A percentile compares a stretch with the other conserved stretches of the same genome.
Conservation (phyloP, 2,888 invertebrate genomes). For the Piscicola geometra region DNA sequence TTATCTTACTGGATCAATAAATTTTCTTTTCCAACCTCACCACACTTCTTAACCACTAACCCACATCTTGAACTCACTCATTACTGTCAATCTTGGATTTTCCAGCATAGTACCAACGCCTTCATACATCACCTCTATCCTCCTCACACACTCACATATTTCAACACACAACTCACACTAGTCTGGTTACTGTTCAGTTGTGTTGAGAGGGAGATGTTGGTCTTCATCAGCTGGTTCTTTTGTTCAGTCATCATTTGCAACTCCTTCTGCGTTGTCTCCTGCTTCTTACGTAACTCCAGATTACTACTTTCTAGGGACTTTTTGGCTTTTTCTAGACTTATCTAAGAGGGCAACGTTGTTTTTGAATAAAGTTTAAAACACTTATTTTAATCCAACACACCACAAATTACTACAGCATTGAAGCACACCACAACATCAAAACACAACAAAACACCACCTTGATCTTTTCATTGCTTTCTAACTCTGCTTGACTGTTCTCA, state of each 20-base stretch:
- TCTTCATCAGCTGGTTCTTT: constrained; percentile 27
- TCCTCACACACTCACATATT: too few species aligned
- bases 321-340: constrained; percentile 69
- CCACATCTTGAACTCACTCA: too few species aligned
- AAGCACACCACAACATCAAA: background rate
- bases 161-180: constrained; percentile 13
- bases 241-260: constrained; percentile 10
- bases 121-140: too few species aligned
- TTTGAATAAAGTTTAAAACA: background rate
- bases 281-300: constrained; percentile 27
- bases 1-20: too few species aligned
- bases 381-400: background rate
- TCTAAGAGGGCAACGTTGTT: background rate
- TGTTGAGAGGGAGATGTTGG: constrained; percentile 5
- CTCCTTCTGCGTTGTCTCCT: constrained; percentile 29
- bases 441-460: constrained; percentile 2
- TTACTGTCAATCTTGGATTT: too few species aligned
- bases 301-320: constrained; percentile 61
- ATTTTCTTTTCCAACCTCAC: too few species aligned
- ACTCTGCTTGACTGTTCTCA: constrained; percentile 6
- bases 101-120: too few species aligned
- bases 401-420: background rate
- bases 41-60: too few species aligned
- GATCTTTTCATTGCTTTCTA: constrained; percentile 25
- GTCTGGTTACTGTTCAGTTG: constrained; percentile 13